Base-by-base conservation (phyloP, 2,888 invertebrate species). In the Heliconius sara region DNA sequence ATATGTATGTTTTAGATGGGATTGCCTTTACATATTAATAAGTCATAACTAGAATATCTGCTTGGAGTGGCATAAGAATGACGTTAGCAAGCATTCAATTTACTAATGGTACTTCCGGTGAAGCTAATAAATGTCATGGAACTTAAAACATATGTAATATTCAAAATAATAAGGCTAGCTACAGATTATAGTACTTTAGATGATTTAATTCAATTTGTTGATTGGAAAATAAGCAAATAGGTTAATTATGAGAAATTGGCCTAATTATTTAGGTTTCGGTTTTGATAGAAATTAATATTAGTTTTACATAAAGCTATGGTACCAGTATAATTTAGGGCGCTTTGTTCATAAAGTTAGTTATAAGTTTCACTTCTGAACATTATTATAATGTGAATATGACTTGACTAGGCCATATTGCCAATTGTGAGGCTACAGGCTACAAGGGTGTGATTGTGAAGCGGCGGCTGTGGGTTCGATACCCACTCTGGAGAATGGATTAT, bases 101-200 rank as follows among this genome's bases (percentile, higher is more conserved):
- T 73, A 60, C 73, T 34, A 73, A 60, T 72, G 57, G 73, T 60
- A 60, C 9, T 73, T 73, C 60, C 9, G 6, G 73, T 39, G n/a
- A 7, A 34, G n/a, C 34, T 73, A 73, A 79, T 79, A 74, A 79
- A 78, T 73, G 72, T 68, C 73, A 74, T 57, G 34, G n/a, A 78
- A 74, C 68, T 73, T 27, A 79, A 75, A 72, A 63, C 76, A 72
- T 78, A 67, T 85, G 78, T 83, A 85, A 83, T 85, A 88, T 88
- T 86, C 84, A 86, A 72, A 78, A 72, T 79, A 84, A 85, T 65
- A 77, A 71, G 85, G 84, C 30, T 16, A 22, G 57, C 16, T 60
- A 60, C 57, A 73, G 3, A 34, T 39, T 60, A 73, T 73, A 39
- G 19, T 60, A 10, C 9, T 9, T 73, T 73, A 34, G n/a, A 34